Evolutionary conservation across 2,888 invertebrate species (phyloP).

Genomic region (Eustalomyia histrio): DNA sequence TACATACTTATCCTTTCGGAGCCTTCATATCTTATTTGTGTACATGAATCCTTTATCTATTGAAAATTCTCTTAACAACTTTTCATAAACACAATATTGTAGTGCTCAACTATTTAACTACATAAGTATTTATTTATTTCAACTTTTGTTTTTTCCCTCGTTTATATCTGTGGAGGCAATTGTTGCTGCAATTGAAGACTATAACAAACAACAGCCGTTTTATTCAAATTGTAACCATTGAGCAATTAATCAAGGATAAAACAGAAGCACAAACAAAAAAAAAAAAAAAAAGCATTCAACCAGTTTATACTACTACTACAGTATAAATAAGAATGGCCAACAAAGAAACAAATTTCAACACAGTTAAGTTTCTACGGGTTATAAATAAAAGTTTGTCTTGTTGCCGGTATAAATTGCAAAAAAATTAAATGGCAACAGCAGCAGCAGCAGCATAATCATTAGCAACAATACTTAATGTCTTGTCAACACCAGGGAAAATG

Average conservation of each 20-base stretch:
- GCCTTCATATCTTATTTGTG: conserved; percentile 42
- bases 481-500: conserved; percentile 63
- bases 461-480: conserved; percentile 63
- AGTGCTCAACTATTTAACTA: not conserved
- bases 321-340: conserved; percentile 28
- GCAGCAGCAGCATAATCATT: conserved; percentile 43
- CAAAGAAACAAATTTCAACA: conserved; percentile 18
- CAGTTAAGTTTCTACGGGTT: conserved; percentile 30
- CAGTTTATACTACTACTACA: conserved; percentile 6
- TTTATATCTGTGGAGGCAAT: not conserved
- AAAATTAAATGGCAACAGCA: conserved; percentile 27
- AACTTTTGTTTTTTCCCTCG: not conserved
- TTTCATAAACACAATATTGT: conserved; percentile 20
- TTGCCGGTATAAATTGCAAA: conserved; percentile 12
- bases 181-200: conserved; percentile 43
- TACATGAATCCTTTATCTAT: conserved; percentile 47
- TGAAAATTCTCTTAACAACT: conserved; percentile 40
- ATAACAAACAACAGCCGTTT: conserved; percentile 39
- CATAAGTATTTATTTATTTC: not conserved
- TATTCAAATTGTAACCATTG: conserved; percentile 59
- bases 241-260: conserved; percentile 65
- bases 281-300: conserved; percentile 19
- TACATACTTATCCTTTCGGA: conserved; percentile 14
- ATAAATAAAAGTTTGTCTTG: conserved; percentile 57
- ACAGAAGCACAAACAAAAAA: conserved; percentile 43